These are phyloP conservation scores for Dreissena polymorpha DNA, from an alignment of 1,140 invertebrate genomes.

Conservation along the genomic window DNA sequence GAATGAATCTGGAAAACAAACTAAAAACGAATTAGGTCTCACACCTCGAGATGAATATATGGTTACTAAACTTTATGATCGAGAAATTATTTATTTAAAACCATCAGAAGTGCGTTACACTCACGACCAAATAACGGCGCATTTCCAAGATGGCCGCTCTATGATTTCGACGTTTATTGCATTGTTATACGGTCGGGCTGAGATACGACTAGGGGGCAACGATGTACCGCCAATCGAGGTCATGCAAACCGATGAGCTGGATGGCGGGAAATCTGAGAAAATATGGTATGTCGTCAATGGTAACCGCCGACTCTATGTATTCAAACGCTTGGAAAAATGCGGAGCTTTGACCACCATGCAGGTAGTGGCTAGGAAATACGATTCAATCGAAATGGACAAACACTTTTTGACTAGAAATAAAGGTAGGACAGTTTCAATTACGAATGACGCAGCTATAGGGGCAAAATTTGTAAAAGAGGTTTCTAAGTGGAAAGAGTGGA, in stretches of 20 bases:
- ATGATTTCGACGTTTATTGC: constrained; percentile 47
- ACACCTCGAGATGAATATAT: constrained; percentile 48
- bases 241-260: constrained; percentile 48
- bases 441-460: constrained; percentile 38
- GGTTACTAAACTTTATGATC: constrained; percentile 46
- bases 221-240: constrained; percentile 52
- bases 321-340: constrained; percentile 45
- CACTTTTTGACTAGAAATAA: constrained; percentile 46
- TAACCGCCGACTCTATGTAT: constrained; percentile 42
- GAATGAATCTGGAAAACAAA: neutral
- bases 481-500: constrained; percentile 50
- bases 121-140: constrained; percentile 42
- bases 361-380: constrained; percentile 45
- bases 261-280: constrained; percentile 12
- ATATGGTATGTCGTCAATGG: constrained; percentile 53
- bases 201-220: constrained; percentile 44
- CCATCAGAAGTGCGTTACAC: constrained; percentile 51
- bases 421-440: constrained; percentile 36
- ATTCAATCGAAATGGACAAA: constrained; percentile 56
- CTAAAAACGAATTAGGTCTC: constrained; percentile 34
- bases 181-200: constrained; percentile 33
- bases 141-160: constrained; percentile 50
- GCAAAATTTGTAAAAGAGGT: constrained; percentile 40
- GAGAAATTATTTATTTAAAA: constrained; percentile 46
- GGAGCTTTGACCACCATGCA: constrained; percentile 47